Evolutionary conservation across 2,888 invertebrate genomes (phyloP).

Genomic region (Rotaria socialis): DNA sequence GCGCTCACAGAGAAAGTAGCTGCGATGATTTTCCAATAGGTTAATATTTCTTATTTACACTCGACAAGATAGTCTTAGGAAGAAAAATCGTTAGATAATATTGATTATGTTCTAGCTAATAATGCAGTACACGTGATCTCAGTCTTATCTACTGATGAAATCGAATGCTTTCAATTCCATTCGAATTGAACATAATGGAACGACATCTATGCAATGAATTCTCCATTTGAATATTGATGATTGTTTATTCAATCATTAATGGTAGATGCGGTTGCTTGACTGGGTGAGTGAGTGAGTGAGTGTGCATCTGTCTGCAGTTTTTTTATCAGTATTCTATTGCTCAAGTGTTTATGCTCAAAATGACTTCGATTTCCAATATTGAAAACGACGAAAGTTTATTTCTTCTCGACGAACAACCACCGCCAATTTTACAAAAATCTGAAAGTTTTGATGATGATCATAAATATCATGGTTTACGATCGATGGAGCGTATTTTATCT

Average conservation of each 20-base stretch:
- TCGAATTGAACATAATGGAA: background rate
- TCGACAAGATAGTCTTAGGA: too few species aligned
- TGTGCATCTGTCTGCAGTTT: background rate
- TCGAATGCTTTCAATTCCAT: too few species aligned
- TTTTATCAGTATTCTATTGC: background rate
- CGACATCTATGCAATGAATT: background rate
- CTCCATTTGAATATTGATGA: background rate
- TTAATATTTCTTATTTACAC: too few species aligned
- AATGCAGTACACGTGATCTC: too few species aligned
- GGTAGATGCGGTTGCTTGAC: background rate
- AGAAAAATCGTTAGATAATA: too few species aligned
- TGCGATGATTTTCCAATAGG: too few species aligned
- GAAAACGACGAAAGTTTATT: background rate
- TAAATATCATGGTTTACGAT: background rate
- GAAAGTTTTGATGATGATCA: constrained; percentile 29
- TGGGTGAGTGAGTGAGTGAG: background rate
- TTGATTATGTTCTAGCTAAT: too few species aligned
- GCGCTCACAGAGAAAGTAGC: too few species aligned
- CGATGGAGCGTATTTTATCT: background rate
- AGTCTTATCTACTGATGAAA: too few species aligned
- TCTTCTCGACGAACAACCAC: constrained; percentile 14
- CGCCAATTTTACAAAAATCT: constrained; percentile 2
- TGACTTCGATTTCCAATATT: background rate
- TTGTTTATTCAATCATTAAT: background rate
- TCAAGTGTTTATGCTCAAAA: background rate